phyloP scores from a whole-genome alignment of 2,113 vertebrate genomes.

The Falco punctatus region DNA sequence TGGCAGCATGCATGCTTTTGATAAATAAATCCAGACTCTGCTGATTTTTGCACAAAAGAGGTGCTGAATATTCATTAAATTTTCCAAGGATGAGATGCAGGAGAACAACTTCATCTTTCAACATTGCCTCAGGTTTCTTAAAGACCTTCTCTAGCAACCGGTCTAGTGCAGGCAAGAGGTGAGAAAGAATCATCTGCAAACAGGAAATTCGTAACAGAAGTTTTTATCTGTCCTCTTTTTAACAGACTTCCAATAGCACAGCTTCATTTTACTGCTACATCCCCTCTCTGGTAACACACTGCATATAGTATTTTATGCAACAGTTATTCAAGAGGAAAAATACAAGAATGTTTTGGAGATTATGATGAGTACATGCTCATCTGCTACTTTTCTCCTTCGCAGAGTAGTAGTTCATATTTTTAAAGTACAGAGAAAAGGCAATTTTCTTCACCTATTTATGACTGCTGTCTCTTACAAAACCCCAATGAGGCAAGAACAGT shows the following conservation, averaged over 20 bases:
- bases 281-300: background rate
- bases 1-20: slow-evolving; percentile 76
- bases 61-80: slow-evolving; percentile 83
- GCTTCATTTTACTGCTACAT: background rate
- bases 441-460: background rate
- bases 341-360: background rate
- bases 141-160: slow-evolving; percentile 81
- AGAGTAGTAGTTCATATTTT: background rate
- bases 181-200: slow-evolving; percentile 80
- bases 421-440: background rate
- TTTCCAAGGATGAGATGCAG: slow-evolving; percentile 84
- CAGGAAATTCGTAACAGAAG: background rate
- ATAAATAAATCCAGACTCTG: slow-evolving; percentile 85
- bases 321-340: background rate
- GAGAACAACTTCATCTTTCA: slow-evolving; percentile 83
- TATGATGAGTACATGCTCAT: background rate
- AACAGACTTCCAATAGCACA: background rate
- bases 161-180: slow-evolving; percentile 81
- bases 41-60: slow-evolving; percentile 80
- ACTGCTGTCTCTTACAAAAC: background rate
- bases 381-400: background rate
- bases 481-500: background rate
- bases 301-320: background rate
- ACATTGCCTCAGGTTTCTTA: slow-evolving; percentile 67
- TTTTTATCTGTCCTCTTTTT: background rate